Evolutionary conservation across 2,888 invertebrate genomes (phyloP), one percentile per base, ranked within the genome.

Genomic region (Agriopis marginaria): DNA sequence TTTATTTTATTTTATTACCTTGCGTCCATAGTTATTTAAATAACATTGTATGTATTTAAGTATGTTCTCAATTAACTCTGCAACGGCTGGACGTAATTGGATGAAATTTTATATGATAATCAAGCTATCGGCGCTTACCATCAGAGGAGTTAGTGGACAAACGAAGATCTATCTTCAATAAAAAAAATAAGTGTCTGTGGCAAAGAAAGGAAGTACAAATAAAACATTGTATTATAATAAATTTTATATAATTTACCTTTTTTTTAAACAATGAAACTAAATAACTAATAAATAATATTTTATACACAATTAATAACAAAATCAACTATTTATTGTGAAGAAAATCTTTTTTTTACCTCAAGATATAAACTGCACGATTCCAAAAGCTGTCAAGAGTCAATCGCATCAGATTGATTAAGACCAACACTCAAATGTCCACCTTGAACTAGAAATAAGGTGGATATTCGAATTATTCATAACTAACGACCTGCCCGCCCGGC

Each of bases 211-310:
- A 42, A 10, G 6, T 61, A 14, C 11, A 68, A 69, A 69, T 69
- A 64, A 69, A 69, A 69, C 51, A 56, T 5, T 23, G 23, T 11
- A 32, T 64, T 65, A 65, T 62, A 62, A 51, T 53, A 40, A 62
- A 63, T 58, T 58, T 68, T 55, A 64, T 68, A 64, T 63, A 63
- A 56, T 64, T 54, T 32, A 47, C 42, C 49, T 58, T 55, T 66
- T 32, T 32, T 69, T 59, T 51, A 65, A 70, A 70, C 63, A 70
- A 63, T 56, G 55, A 63, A 70, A 66, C 63, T 66, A 70, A 63
- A 66, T 14, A 70, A 59, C 49, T 70, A 66, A 63, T 66, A 63
- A 66, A 66, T 62, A 66, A 66, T 63, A 65, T 11, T 55, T 65
- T 56, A 58, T 62, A 66, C 50, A 61, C 44, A 66, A 54, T 61